These are phyloP conservation scores for Andinoacara biseriatus DNA, from an alignment of 2,113 vertebrate genomes.

Conservation along the genomic window DNA sequence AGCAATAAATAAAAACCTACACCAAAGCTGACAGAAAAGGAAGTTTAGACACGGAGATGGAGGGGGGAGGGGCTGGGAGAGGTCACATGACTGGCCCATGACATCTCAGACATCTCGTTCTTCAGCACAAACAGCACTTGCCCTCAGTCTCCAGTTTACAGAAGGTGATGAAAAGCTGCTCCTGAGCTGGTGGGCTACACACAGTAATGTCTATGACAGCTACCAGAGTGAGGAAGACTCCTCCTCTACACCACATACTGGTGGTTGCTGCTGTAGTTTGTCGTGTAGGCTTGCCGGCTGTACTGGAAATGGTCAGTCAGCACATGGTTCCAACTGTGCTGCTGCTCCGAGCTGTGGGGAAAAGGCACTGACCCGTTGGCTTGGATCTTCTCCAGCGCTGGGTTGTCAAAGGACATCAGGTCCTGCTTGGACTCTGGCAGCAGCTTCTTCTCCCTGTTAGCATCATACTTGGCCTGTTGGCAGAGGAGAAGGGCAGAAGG, in stretches of 20 bases:
- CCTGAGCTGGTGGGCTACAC: slow-evolving; percentile 24
- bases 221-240: neutral
- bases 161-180: neutral
- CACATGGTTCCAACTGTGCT: slow-evolving; percentile 81
- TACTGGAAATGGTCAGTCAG: slow-evolving; percentile 93
- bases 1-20: slow-evolving; percentile 49
- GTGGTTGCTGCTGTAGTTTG: slow-evolving; percentile 77
- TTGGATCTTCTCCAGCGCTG: slow-evolving; percentile 80
- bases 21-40: slow-evolving; percentile 23
- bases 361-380: slow-evolving; percentile 85
- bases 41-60: slow-evolving; percentile 36
- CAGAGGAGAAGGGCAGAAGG: neutral
- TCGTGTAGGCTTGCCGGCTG: slow-evolving; percentile 83
- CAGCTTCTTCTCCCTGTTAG: slow-evolving; percentile 89
- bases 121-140: slow-evolving; percentile 48
- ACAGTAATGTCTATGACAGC: slow-evolving; percentile 58
- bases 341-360: slow-evolving; percentile 81
- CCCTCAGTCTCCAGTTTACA: slow-evolving; percentile 45
- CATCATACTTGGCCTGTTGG: slow-evolving; percentile 88
- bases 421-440: slow-evolving; percentile 86
- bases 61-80: slow-evolving; percentile 23
- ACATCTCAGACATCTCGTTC: slow-evolving; percentile 17
- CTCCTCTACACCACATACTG: slow-evolving; percentile 89
- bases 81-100: slow-evolving; percentile 27
- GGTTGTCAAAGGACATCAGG: slow-evolving; percentile 80